Base-by-base conservation (phyloP, 2,797 vertebrate genomes). In the Scolopax bukidnonensis region DNA sequence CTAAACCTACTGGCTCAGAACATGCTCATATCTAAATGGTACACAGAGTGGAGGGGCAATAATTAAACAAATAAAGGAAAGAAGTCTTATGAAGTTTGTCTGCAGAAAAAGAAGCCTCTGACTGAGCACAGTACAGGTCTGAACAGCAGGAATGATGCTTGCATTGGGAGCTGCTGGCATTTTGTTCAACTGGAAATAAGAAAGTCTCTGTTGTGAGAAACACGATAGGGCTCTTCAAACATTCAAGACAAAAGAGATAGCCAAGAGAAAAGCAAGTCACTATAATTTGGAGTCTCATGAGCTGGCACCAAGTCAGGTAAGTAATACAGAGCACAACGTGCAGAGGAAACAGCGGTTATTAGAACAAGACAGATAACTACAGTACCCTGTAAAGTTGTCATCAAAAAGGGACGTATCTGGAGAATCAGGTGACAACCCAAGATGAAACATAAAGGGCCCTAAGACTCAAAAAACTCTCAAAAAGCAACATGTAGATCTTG, bases 21-120 rank as follows among this genome's bases (percentile, higher is more conserved):
- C 0, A 1, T 11, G 14, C 36, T 41, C 6, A 2, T 13, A 69
- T 7, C 36, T 36, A 13, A 11, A 5, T 16, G 7, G 6, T 8
- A 56, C 45, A 40, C 16, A 20, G 15, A n/a, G 17, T 11, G 20
- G 23, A 73, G 32, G 41, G 33, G 5, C 59, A 85, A 8, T 19
- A 48, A 61, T 50, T 28, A 45, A 64, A 56, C 23, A 77, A 48
- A 60, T 38, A 71, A 40, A 77, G 20, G 14, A 47, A 50, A 43
- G 10, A 87, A 81, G 32, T 24, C 80, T 41, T 41, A 73, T 53
- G 27, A 60, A 67, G 3, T 7, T 16, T 56, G 40, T 43, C 45
- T 53, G 36, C 33, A 56, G 33, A 63, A 70, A 64, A 41, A 47
- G 41, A 33, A 84, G 10, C 12, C 57, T 53, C 59, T 68, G 21